Percentiles rank a stretch among this genome's conserved stretches.
Evolutionary conservation across 2,113 vertebrate species (phyloP).

Genomic region (Cranoglanis bouderius): DNA sequence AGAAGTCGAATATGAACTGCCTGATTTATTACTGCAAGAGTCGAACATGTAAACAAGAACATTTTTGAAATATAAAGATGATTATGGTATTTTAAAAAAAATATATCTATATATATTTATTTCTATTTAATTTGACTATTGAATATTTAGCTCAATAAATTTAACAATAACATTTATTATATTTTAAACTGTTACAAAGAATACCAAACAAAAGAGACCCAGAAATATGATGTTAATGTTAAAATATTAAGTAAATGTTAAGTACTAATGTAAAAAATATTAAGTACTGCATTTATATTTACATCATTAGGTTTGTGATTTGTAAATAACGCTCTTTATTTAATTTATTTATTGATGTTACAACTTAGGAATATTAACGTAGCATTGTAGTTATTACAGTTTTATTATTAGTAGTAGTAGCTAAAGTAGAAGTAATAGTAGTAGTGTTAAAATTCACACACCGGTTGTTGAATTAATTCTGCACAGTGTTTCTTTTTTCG

Average conservation of each 20-base stretch:
- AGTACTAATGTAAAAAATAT: background rate
- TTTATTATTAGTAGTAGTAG: background rate
- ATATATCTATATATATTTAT: background rate
- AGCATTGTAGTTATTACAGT: background rate
- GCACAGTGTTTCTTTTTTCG: background rate
- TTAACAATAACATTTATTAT: background rate
- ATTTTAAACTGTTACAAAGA: background rate
- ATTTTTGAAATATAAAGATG: background rate
- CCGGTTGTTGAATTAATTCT: background rate
- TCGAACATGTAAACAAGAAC: background rate
- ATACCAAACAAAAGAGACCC: background rate
- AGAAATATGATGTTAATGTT: background rate
- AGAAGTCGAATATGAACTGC: background rate
- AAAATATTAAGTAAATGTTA: background rate
- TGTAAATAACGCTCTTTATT: background rate
- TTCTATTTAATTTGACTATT: background rate
- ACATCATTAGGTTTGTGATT: background rate
- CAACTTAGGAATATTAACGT: background rate
- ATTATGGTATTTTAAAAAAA: background rate
- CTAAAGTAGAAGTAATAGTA: background rate
- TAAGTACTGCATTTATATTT: background rate
- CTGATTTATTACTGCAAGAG: constrained; percentile 18
- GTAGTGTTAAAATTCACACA: background rate
- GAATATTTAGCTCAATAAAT: background rate
- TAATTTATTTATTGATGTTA: background rate